phyloP scores from a whole-genome alignment of 2,888 invertebrate genomes.

The Didymodactylos carnosus region DNA sequence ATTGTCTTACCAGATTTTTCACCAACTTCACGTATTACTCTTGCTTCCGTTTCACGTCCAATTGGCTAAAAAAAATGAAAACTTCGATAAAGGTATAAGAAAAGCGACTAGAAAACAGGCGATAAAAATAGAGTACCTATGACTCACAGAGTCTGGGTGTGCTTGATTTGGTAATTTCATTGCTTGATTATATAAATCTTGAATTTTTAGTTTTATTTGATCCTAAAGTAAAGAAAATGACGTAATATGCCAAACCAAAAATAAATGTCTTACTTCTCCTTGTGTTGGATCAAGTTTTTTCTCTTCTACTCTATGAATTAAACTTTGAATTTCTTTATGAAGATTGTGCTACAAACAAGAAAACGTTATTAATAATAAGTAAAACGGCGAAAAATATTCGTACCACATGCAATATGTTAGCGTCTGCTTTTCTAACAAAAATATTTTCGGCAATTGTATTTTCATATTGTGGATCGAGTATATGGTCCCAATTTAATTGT shows the following conservation, averaged over 20 bases:
- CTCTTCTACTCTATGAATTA: background rate
- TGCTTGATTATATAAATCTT: slow-evolving; percentile 5
- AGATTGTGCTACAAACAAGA: background rate
- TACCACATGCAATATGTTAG: background rate
- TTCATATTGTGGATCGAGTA: background rate
- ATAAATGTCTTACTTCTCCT: background rate
- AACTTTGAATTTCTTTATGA: background rate
- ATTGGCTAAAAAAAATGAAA: background rate
- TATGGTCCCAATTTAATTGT: slow-evolving; percentile 1
- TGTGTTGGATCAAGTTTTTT: background rate
- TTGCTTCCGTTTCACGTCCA: slow-evolving; percentile 2
- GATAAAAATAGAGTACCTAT: background rate
- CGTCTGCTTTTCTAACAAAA: background rate
- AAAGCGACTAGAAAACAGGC: background rate
- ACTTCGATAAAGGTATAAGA: too few species aligned
- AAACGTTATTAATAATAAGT: background rate
- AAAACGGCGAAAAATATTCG: background rate
- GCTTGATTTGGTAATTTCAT: slow-evolving; percentile 2
- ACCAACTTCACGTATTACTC: background rate
- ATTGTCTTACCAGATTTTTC: background rate
- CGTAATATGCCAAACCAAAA: background rate
- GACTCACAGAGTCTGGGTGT: background rate
- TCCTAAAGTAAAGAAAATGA: background rate
- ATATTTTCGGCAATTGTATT: background rate
- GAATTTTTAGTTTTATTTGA: background rate